A percentile compares a stretch with the other conserved stretches of the same genome.
These are phyloP conservation scores for Noctua janthe DNA, from an alignment of 2,888 invertebrate species.

Conservation along the genomic window DNA sequence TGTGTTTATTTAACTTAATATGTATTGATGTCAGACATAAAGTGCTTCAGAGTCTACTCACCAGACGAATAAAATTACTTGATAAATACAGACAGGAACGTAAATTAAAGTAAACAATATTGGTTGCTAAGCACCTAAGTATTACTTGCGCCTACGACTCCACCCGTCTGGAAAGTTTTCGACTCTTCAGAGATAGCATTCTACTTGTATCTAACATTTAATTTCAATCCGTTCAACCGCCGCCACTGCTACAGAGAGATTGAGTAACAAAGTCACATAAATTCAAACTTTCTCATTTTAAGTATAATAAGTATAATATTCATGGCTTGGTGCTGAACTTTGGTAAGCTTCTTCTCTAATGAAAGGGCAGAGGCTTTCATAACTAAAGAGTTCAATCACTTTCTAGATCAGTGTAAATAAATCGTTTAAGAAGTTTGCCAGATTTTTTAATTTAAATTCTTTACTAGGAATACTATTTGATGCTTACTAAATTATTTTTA, in stretches of 20 bases:
- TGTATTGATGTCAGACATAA: constrained; percentile 43
- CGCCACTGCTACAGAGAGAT: constrained; percentile 16
- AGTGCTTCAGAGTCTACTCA: constrained; percentile 20
- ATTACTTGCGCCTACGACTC: not conserved
- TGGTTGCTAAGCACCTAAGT: not conserved
- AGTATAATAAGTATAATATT: constrained; percentile 27
- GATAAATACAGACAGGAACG: not conserved
- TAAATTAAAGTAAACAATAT: constrained; percentile 1
- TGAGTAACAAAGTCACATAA: constrained; percentile 28
- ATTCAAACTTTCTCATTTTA: constrained; percentile 33
- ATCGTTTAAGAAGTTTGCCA: not conserved
- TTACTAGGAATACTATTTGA: not conserved
- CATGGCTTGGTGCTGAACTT: constrained; percentile 13
- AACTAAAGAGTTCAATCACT: constrained; percentile 14
- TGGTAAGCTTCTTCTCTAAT: constrained; percentile 15
- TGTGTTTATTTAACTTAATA: constrained; percentile 22
- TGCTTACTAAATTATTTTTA: not conserved
- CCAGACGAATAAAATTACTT: constrained; percentile 2
- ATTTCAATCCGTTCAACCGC: constrained; percentile 33
- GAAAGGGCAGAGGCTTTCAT: constrained; percentile 17
- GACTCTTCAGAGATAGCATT: constrained; percentile 1
- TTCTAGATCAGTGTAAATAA: not conserved
- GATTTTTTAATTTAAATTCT: not conserved
- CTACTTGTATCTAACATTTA: constrained; percentile 7
- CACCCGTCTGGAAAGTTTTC: constrained; percentile 34